Evolutionary conservation across 2,113 vertebrate species (phyloP).

Genomic region (Phrynosoma blainvillii): DNA sequence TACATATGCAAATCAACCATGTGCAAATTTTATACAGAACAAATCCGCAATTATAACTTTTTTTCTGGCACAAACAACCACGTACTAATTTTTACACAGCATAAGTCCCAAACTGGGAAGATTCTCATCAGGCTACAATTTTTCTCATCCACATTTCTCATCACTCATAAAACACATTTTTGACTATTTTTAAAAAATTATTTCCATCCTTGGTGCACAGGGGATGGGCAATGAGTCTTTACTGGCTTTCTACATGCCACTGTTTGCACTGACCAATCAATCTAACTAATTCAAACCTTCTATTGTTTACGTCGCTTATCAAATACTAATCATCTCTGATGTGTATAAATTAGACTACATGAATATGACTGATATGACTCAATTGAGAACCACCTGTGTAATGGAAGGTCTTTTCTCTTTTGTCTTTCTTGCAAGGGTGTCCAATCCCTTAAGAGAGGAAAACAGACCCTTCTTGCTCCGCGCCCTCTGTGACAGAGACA

Average conservation of each 20-base stretch:
- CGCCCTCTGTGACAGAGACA: constrained; percentile 84
- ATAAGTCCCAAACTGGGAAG: no score
- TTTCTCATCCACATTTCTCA: background rate
- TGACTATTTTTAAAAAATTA: background rate
- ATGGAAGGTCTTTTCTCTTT: constrained; percentile 89
- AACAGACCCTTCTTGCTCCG: constrained; percentile 88
- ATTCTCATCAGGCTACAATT: no score
- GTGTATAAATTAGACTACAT: no score
- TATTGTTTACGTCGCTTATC: background rate
- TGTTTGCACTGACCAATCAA: background rate
- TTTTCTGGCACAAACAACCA: no score
- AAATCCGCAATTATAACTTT: no score
- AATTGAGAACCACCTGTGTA: constrained; percentile 82
- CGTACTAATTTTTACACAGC: no score
- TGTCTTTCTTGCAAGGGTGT: constrained; percentile 89
- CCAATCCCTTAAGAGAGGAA: constrained; percentile 93
- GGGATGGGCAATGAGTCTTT: background rate
- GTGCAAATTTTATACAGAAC: no score
- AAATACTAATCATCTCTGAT: background rate
- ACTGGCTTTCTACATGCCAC: background rate
- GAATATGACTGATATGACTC: background rate
- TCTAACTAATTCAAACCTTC: background rate
- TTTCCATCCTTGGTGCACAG: background rate
- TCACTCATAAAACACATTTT: background rate
- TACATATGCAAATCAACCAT: no score